Conservation (phyloP, 1,140 invertebrate genomes). For the Harlomillsia oculata region DNA sequence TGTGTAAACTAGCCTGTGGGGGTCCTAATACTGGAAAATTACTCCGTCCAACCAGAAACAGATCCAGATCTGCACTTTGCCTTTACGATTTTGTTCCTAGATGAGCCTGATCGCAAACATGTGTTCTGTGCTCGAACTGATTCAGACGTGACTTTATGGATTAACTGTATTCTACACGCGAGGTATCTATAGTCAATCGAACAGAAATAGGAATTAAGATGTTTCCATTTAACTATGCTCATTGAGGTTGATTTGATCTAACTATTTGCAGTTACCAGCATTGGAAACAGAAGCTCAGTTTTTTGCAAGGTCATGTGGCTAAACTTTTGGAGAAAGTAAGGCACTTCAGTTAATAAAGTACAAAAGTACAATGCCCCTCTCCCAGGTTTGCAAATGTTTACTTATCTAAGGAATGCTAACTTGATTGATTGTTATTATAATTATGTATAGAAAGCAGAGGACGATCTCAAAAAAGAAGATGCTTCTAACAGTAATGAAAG, state of each 20-base stretch:
- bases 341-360: too few species aligned
- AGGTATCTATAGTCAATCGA: conserved; percentile 30
- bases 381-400: too few species aligned
- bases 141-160: conserved; percentile 52
- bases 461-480: too few species aligned
- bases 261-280: conserved; percentile 12
- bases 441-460: too few species aligned
- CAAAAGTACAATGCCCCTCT: too few species aligned
- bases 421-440: too few species aligned
- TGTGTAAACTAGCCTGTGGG: conserved; percentile 51
- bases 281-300: conserved; percentile 13
- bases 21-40: conserved; percentile 58
- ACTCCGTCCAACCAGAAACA: conserved; percentile 52
- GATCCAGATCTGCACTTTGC: conserved; percentile 52
- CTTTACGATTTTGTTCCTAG: conserved; percentile 55
- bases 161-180: conserved; percentile 48
- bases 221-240: neutral
- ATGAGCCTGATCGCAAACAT: conserved; percentile 56
- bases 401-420: too few species aligned
- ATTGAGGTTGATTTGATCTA: neutral
- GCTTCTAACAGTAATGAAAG: too few species aligned
- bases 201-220: neutral
- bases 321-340: too few species aligned
- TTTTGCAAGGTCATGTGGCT: too few species aligned
- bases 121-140: conserved; percentile 54